Evolutionary conservation across 2,113 vertebrate genomes (phyloP), one percentile per base, ranked within the genome.

Genomic region (Garra rufa): DNA sequence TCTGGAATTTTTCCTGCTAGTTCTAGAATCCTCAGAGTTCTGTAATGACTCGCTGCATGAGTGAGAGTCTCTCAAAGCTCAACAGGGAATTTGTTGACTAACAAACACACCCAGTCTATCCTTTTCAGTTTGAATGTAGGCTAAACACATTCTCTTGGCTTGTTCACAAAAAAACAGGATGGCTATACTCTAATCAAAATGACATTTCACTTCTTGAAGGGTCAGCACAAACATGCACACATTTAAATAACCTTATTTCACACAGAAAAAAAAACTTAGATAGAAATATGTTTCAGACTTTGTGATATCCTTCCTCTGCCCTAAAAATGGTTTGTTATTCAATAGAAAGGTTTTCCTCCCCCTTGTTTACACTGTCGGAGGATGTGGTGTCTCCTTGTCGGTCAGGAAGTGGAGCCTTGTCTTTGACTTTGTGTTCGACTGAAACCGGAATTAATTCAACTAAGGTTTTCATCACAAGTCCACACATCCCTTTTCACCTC

Each of bases 61-160:
- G 46, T 65, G 48, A 52, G 61, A 87, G 7, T 82, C 83, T 85
- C 85, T 88, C 83, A 88, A 84, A 83, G 44, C 73, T 80, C 41
- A 44, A 52, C 21, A 65, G n/a, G 34, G 14, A 30, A 69, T 74
- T 79, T 69, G 83, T 69, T 82, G 85, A 84, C 55, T 59, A 82
- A 82, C 76, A 52, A 63, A 50, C 70, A 81, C 34, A 75, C 41
- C 57, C 30, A 15, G 24, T 59, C 41, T 84, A 13, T 19, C 65
- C 30, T 69, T 61, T 48, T 41, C 34, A 38, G 84, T 30, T 24
- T 38, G 15, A 67, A 15, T 79, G 30, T 79, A 83, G 65, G 30
- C 52, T 73, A 34, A 73, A 73, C 30, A 52, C 43, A 30, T 30
- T 70, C 21, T 57, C 50, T 76, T 86, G 48, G 34, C 28, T 34